Evolutionary conservation across 2,797 vertebrate species (phyloP).

Genomic region (Gadopsis marmoratus): DNA sequence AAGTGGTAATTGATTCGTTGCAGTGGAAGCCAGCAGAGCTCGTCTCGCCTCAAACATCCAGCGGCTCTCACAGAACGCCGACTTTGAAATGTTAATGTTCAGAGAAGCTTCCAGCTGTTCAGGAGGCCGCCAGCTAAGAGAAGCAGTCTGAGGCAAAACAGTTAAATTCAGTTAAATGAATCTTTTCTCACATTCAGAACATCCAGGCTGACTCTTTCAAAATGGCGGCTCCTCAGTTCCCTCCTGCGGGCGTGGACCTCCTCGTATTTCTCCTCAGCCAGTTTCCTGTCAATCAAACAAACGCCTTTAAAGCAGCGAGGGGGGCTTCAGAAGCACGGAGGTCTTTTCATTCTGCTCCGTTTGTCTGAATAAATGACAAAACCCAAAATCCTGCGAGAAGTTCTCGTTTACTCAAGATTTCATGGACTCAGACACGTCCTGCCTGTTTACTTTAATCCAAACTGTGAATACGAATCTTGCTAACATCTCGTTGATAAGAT

Average conservation of each 20-base stretch:
- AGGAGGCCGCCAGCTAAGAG: neutral
- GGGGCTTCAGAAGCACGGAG: no score
- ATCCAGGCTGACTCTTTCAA: conserved; percentile 75
- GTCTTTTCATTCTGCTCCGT: no score
- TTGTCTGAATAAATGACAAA: no score
- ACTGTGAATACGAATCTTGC: no score
- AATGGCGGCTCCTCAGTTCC: conserved; percentile 82
- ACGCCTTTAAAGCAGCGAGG: neutral
- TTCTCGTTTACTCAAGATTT: no score
- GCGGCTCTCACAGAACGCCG: neutral
- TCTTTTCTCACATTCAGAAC: conserved; percentile 76
- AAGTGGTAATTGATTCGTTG: conserved; percentile 22
- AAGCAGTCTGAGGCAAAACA: neutral
- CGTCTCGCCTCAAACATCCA: neutral
- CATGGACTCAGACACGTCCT: no score
- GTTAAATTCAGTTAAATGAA: neutral
- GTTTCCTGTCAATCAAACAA: conserved; percentile 74
- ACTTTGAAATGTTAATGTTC: neutral
- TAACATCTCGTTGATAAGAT: no score
- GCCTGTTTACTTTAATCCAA: no score
- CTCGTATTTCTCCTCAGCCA: conserved; percentile 88
- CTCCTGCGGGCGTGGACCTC: conserved; percentile 85
- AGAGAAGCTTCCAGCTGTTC: neutral
- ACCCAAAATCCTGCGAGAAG: no score
- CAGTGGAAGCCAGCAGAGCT: neutral